Conservation (phyloP, 2,888 invertebrate species). For the Baronia brevicornis region DNA sequence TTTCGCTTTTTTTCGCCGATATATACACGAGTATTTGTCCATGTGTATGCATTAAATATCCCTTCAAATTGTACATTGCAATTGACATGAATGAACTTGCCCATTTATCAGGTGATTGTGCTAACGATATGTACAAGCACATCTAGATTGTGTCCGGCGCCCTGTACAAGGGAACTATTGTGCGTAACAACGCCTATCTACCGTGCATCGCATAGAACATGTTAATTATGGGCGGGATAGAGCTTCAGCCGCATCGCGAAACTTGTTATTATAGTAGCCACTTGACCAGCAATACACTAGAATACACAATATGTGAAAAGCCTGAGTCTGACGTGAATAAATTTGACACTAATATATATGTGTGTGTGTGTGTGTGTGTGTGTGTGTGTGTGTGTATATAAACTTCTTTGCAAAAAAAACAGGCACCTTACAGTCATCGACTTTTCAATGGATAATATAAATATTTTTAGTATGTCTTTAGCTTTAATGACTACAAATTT, state of each 20-base stretch:
- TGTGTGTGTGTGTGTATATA: too few species aligned
- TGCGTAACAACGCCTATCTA: conserved; percentile 13
- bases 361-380: too few species aligned
- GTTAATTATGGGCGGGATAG: conserved; percentile 51
- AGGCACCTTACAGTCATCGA: too few species aligned
- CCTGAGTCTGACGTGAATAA: too few species aligned
- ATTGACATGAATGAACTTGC: conserved; percentile 18
- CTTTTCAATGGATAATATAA: too few species aligned
- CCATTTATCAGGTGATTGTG: conserved; percentile 39
- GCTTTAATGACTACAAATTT: too few species aligned
- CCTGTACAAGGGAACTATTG: conserved; percentile 10
- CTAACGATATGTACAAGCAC: conserved; percentile 33
- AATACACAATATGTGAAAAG: too few species aligned
- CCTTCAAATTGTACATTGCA: conserved; percentile 8
- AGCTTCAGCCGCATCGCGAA: conserved; percentile 41
- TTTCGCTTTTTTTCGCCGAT: too few species aligned
- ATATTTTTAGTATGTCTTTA: too few species aligned
- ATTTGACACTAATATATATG: too few species aligned
- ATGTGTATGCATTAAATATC: conserved; percentile 3
- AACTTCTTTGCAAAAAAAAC: too few species aligned
- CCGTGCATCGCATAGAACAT: conserved; percentile 33
- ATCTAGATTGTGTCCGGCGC: conserved; percentile 23
- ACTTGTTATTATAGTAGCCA: conserved; percentile 35
- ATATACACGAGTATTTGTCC: too few species aligned
- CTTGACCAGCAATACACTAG: background rate